These are phyloP conservation scores for Mongoloraphidia duomilia DNA, from an alignment of 2,888 invertebrate species.

Conservation along the genomic window DNA sequence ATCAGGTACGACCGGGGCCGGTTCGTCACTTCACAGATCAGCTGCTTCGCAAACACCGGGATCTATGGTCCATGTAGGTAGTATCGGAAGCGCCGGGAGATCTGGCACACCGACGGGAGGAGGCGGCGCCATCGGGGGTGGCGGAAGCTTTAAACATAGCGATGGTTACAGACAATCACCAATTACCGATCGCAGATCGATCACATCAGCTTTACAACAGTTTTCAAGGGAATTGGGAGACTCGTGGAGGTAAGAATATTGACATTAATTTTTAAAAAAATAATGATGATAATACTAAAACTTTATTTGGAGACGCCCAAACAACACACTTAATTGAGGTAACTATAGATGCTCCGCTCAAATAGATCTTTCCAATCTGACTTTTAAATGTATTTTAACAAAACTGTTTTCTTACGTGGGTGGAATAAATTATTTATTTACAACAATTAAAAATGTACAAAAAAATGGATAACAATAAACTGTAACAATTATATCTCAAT, in stretches of 20 bases:
- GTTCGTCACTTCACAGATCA: slow-evolving; percentile 28
- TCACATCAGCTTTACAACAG: slow-evolving; percentile 34
- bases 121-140: slow-evolving; percentile 45
- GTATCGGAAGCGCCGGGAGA: not conserved
- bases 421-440: too few relatives aligned
- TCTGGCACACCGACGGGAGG: slow-evolving; percentile 47
- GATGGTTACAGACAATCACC: slow-evolving; percentile 25
- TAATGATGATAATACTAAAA: too few relatives aligned
- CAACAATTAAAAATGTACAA: too few relatives aligned
- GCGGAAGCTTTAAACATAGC: slow-evolving; percentile 24
- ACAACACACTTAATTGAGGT: too few relatives aligned
- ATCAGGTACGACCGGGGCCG: not conserved
- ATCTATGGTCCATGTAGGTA: not conserved
- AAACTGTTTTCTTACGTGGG: too few relatives aligned
- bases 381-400: too few relatives aligned
- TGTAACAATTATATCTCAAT: too few relatives aligned
- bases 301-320: too few relatives aligned
- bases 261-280: not conserved
- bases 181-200: slow-evolving; percentile 32
- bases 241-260: slow-evolving; percentile 15
- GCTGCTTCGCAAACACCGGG: slow-evolving; percentile 30
- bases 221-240: slow-evolving; percentile 21
- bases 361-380: too few relatives aligned
- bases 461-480: too few relatives aligned
- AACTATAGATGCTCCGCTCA: too few relatives aligned